Base-by-base conservation (phyloP, 2,113 vertebrate species). In the Takifugu bimaculatus region DNA sequence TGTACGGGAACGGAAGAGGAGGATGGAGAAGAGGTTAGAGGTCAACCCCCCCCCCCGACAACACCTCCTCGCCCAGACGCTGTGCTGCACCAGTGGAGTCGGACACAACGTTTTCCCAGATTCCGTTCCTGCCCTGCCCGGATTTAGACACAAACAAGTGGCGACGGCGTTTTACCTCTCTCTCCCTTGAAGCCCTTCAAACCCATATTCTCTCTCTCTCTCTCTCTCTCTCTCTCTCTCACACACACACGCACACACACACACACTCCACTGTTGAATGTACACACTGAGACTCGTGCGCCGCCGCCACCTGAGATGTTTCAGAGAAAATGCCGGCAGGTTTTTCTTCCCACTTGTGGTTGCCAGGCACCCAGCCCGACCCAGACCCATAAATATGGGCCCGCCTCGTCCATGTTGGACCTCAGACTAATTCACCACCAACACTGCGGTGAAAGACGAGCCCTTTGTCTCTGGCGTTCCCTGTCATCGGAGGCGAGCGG, bases 361-460 rank as follows among this genome's bases (percentile, higher is more conserved):
- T 81, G 72, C 50, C 45, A 60, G 81, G 61, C 50, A 62, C 78
- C 75, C 85, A 86, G 85, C 72, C 74, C 70, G 81, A 75, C 86
- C 80, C 72, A 62, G 26, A 62, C 71, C 20, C 20, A 77, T 82
- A 83, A 86, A 86, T 85, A 85, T 78, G 82, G 79, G 68, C 83
- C 65, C 77, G n/a, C 80, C 68, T 57, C 70, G 82, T 84, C 80
- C 20, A 20, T 20, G 20, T 20, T 81, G 79, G 61, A 57, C 75
- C 72, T 64, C 68, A 60, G 70, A 70, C 69, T 81, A 74, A 84
- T 86, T 83, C 73, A 81, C 73, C 69, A 70, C 57, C 63, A 57
- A 68, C 74, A 77, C 13, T 72, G 79, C 78, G 69, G 60, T 79
- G 77, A 85, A 82, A 83, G 72, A 87, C 76, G 79, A 77, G 65